Base-by-base conservation (phyloP, 2,113 vertebrate genomes). In the Cyrtonyx montezumae region DNA sequence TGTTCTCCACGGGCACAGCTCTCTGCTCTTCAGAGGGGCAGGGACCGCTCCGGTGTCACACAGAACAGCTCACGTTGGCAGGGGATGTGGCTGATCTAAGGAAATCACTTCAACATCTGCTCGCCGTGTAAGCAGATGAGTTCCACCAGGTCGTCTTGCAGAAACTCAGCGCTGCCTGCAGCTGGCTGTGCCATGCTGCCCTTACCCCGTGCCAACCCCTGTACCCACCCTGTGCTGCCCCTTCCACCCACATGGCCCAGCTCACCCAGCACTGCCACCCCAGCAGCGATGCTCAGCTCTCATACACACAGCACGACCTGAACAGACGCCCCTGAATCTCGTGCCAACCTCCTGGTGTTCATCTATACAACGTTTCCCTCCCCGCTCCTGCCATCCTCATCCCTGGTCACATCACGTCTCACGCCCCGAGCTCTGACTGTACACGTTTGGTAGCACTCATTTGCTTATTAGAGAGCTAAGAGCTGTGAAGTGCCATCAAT, bases 101-200 rank as follows among this genome's bases (percentile, higher is more conserved):
- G 80, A 92, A 84, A 84, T 3, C 11, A 19, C 48, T 30, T 28
- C 61, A 65, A 65, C 89, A 81, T 89, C 95, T 93, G 91, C 69
- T 87, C 6, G n/a, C 22, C 0, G 8, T 56, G 87, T 40, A 37
- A 18, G 61, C 16, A 16, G 37, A 56, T 7, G 78, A 61, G 36
- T 19, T 53, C 43, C 70, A 48, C 40, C n/a, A 26, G 34, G 48
- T 62, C 84, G 80, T 26, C 70, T 37, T 73, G 83, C 71, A 51
- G 63, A 21, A 19, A 9, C 5, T 7, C 5, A 0, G 63, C 0
- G 1, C 59, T 55, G 49, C 63, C 71, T 43, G 67, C 71, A 69
- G 91, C 19, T 4, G 28, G 53, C 53, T 55, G 28, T 55, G 53
- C 53, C 53, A 30, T 16, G 28, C 26, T 53, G 51, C 26, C 51